Percentiles rank a stretch among this genome's conserved stretches.
Conservation (phyloP, 2,113 vertebrate species). For the Pogonocichla stellata region DNA sequence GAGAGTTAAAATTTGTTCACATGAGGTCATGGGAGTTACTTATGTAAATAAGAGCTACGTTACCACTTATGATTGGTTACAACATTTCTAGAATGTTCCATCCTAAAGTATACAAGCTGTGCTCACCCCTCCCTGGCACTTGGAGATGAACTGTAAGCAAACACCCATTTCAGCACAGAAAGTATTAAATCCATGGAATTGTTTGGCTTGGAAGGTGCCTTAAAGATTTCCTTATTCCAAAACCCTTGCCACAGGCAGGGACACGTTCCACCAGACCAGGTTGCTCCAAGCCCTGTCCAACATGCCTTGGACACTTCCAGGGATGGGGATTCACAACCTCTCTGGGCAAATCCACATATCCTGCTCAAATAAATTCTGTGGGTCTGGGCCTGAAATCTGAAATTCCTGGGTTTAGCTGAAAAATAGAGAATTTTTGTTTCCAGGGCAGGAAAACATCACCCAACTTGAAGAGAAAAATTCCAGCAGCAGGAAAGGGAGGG, state of each 20-base stretch:
- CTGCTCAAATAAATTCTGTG: neutral
- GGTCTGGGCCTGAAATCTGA: neutral
- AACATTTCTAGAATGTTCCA: too few species aligned
- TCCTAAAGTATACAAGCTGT: too few species aligned
- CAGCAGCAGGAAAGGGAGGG: neutral
- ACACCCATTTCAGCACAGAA: neutral
- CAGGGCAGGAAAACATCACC: neutral
- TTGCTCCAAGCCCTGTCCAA: neutral
- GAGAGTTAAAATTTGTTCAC: too few species aligned
- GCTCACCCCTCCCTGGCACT: neutral
- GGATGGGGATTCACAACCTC: neutral
- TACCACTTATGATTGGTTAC: too few species aligned
- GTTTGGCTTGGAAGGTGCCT: neutral
- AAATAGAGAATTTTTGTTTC: neutral
- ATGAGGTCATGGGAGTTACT: too few species aligned
- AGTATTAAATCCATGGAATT: neutral
- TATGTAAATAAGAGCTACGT: too few species aligned
- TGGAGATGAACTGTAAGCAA: neutral
- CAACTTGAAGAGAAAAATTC: neutral
- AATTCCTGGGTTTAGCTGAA: neutral
- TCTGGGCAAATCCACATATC: neutral
- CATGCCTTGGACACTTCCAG: neutral
- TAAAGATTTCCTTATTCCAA: neutral
- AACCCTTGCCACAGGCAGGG: rapidly evolving
- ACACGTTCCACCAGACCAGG: rapidly evolving